phyloP scores from a whole-genome alignment of 2,888 invertebrate genomes.

The Oscheius sp. region DNA sequence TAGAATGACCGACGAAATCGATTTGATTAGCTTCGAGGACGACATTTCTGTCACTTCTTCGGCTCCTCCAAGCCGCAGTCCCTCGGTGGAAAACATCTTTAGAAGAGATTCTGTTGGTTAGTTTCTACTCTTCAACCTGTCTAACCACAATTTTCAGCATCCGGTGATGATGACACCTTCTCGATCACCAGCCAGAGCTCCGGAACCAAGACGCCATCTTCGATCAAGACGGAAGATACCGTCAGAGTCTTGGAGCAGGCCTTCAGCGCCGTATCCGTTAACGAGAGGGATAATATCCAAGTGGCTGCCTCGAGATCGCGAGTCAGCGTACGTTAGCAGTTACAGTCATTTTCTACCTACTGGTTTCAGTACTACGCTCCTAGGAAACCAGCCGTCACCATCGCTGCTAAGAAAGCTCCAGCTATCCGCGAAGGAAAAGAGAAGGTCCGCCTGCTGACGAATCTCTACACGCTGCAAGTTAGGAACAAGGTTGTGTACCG shows the following conservation, averaged over 20 bases:
- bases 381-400: constrained; percentile 24
- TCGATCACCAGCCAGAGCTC: constrained; percentile 16
- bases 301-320: neutral
- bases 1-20: too few species aligned
- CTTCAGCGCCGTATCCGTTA: constrained; percentile 2
- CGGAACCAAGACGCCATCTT: constrained; percentile 5
- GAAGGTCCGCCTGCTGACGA: constrained; percentile 9
- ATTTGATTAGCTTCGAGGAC: constrained; percentile 5
- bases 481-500: constrained; percentile 35
- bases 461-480: constrained; percentile 33
- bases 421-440: constrained; percentile 27
- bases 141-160: neutral
- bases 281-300: neutral
- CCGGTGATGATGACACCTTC: constrained; percentile 12
- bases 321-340: neutral
- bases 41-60: neutral
- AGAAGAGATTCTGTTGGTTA: neutral
- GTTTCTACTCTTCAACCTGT: neutral
- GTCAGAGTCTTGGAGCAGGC: constrained; percentile 3
- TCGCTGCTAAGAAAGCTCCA: constrained; percentile 33
- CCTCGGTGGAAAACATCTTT: constrained; percentile 1
- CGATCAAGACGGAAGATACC: neutral
- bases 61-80: neutral
- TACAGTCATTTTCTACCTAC: neutral
- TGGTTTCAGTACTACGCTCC: neutral